These are phyloP conservation scores for Scaptomyza graminum DNA, from an alignment of 1,140 invertebrate genomes.

Conservation along the genomic window DNA sequence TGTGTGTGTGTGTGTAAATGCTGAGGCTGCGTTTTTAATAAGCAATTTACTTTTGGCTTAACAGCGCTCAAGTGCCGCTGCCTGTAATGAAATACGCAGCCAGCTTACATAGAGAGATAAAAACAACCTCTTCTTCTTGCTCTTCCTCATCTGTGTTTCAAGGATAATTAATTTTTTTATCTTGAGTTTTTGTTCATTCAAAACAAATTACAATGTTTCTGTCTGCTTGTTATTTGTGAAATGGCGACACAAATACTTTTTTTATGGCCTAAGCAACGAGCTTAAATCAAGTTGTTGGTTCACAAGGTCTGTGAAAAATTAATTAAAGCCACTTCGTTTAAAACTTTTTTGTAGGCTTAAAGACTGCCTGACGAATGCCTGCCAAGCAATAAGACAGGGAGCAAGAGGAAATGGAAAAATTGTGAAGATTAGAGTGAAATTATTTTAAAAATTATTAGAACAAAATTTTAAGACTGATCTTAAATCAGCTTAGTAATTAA, in stretches of 20 bases:
- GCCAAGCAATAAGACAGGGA: too few species aligned
- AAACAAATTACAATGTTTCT: slow-evolving; percentile 67
- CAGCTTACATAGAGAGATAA: slow-evolving; percentile 41
- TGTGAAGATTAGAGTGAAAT: too few species aligned
- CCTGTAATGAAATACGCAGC: slow-evolving; percentile 72
- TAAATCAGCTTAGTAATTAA: too few species aligned
- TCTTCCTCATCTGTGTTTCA: slow-evolving; percentile 53
- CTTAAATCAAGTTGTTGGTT: slow-evolving; percentile 2
- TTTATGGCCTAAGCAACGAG: slow-evolving; percentile 10
- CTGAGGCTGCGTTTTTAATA: slow-evolving; percentile 72
- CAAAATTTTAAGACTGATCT: too few species aligned
- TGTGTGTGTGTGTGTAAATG: slow-evolving; percentile 32
- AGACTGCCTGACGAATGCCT: too few species aligned
- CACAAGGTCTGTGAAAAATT: slow-evolving; percentile 6
- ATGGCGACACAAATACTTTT: background rate
- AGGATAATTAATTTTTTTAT: slow-evolving; percentile 75
- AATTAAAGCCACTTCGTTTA: background rate
- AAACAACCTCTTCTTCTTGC: background rate
- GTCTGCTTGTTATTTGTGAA: slow-evolving; percentile 12
- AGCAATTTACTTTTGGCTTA: slow-evolving; percentile 81
- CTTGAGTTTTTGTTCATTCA: slow-evolving; percentile 69
- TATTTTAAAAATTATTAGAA: too few species aligned
- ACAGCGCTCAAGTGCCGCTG: slow-evolving; percentile 60
- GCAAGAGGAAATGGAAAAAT: too few species aligned
- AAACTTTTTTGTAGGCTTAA: too few species aligned